Conservation (phyloP, 1,140 invertebrate species). For the Dysdera silvatica region DNA sequence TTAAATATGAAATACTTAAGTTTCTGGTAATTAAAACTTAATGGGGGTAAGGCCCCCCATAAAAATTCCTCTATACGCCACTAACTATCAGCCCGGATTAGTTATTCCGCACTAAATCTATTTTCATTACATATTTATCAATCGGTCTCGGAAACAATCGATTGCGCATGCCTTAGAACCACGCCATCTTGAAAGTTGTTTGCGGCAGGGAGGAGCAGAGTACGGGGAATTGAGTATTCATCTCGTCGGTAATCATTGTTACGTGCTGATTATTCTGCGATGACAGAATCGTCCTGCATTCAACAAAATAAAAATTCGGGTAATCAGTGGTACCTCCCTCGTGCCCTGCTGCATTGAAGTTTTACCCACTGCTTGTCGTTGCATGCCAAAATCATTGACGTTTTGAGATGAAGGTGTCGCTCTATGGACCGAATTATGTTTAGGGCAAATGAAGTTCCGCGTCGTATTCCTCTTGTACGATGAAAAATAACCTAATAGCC, state of each 20-base stretch:
- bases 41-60: too few species aligned
- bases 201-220: slow-evolving; percentile 30
- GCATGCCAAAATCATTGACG: slow-evolving; percentile 28
- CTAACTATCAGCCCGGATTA: too few species aligned
- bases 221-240: slow-evolving; percentile 21
- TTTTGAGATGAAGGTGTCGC: slow-evolving; percentile 29
- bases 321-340: background rate
- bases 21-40: too few species aligned
- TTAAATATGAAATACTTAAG: too few species aligned
- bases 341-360: background rate
- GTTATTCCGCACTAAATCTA: too few species aligned
- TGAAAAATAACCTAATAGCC: background rate
- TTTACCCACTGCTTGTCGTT: slow-evolving; percentile 20
- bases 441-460: background rate
- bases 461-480: background rate
- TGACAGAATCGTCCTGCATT: slow-evolving; percentile 10
- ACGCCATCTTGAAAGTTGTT: slow-evolving; percentile 29
- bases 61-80: too few species aligned
- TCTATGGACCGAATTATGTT: too few species aligned
- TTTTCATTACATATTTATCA: too few species aligned
- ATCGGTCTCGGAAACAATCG: slow-evolving; percentile 23
- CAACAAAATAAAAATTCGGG: background rate
- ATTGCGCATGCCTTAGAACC: slow-evolving; percentile 28
- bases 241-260: slow-evolving; percentile 31
- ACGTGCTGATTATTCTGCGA: slow-evolving; percentile 12